These are phyloP conservation scores for Mimas tiliae DNA, from an alignment of 2,888 invertebrate species.

Conservation along the genomic window DNA sequence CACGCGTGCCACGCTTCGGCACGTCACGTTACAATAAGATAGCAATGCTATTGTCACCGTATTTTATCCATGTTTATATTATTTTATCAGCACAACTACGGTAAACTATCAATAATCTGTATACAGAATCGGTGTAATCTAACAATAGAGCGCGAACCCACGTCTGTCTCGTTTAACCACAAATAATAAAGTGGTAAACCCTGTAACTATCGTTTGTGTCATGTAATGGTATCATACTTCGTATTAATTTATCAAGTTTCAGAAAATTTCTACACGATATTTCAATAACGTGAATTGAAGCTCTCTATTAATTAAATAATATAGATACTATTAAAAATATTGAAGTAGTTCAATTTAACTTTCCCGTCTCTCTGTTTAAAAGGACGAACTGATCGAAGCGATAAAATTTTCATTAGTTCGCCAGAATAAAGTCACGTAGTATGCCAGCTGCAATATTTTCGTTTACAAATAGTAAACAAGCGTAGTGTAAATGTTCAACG, in stretches of 20 bases:
- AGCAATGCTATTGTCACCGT: slow-evolving; percentile 61
- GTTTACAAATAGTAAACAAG: slow-evolving; percentile 49
- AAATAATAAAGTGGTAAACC: not conserved
- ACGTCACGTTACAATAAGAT: slow-evolving; percentile 63
- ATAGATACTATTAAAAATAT: not conserved
- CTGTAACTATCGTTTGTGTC: not conserved
- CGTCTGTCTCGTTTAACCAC: not conserved
- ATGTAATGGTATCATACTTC: not conserved
- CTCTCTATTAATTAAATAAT: not conserved
- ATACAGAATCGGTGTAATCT: slow-evolving; percentile 26
- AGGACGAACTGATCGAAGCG: slow-evolving; percentile 26
- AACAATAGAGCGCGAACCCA: slow-evolving; percentile 9
- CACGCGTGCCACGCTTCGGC: slow-evolving; percentile 60
- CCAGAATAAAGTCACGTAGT: slow-evolving; percentile 45
- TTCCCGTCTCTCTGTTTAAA: slow-evolving; percentile 12
- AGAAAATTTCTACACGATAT: not conserved
- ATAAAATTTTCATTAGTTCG: slow-evolving; percentile 40
- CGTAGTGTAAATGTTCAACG: slow-evolving; percentile 56
- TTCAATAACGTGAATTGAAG: not conserved
- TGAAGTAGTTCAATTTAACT: no score
- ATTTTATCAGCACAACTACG: slow-evolving; percentile 48
- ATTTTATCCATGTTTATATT: slow-evolving; percentile 52
- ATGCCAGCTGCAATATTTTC: slow-evolving; percentile 47
- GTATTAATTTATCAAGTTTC: not conserved
- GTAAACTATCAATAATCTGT: slow-evolving; percentile 40